Evolutionary conservation across 1,140 invertebrate species (phyloP), one percentile per base, ranked within the genome.

Genomic region (Bombus breviceps): DNA sequence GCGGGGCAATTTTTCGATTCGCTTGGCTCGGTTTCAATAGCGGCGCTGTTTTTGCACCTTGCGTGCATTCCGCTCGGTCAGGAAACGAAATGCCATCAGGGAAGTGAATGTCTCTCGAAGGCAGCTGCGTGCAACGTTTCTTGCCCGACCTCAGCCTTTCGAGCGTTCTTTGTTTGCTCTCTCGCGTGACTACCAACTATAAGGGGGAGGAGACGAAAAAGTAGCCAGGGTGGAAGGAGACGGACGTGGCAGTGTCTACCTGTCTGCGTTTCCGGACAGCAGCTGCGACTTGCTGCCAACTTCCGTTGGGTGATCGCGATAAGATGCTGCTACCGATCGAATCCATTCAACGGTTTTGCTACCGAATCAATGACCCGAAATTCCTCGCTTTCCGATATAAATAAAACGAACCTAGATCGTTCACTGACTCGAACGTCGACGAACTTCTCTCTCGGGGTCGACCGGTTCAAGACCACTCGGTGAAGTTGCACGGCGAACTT

Each of bases 221-320:
- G 39, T 72, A 66, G 76, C 57, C 72, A 39, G 47, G 77, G 74
- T 64, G 37, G 68, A 80, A 68, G 71, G 78, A 78, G 84, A 77
- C 80, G 81, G 80, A 86, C 75, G 85, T 83, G 81, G 75, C 79
- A 6, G 18, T 12, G 73, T 86, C 86, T 92, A 86, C 87, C 87
- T 90, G 88, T 85, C 81, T 79, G 88, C 82, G 89, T 92, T 93
- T 94, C 93, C 92, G 93, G 92, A 83, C 91, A 87, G 89, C 93
- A 92, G 92, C 92, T 92, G 92, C 90, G 88, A 91, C 59, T 73
- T 90, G 88, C 87, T 89, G 85, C 84, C 88, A 87, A 93, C 92
- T 93, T 93, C 92, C 92, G 93, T 89, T 88, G 89, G 90, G 91
- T 93, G 93, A 93, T 91, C 89, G 83, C 86, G 91, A 92, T 91